These are phyloP conservation scores for Erinaceus europaeus DNA, from an alignment of 2,113 vertebrate species.

Conservation along the genomic window DNA sequence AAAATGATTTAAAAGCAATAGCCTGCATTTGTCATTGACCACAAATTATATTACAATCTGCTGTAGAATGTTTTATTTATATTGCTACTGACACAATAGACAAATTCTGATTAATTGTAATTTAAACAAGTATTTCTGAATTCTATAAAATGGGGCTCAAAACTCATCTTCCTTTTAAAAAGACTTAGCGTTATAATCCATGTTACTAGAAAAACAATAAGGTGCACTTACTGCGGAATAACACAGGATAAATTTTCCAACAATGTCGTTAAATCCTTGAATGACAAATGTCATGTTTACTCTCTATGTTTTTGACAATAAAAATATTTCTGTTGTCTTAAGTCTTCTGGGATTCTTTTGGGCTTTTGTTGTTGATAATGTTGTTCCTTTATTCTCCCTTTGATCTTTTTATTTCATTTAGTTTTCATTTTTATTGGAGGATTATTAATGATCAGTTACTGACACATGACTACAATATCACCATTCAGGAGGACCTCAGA, in stretches of 20 bases:
- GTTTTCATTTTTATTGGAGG: too few relatives aligned
- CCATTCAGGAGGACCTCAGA: too few relatives aligned
- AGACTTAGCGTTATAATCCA: background rate
- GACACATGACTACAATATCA: too few relatives aligned
- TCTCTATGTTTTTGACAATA: background rate
- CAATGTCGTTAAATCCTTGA: background rate
- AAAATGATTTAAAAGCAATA: too few relatives aligned
- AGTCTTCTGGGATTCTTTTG: background rate
- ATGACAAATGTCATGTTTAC: background rate
- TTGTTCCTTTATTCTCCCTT: slow-evolving; percentile 18
- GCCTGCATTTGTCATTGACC: too few relatives aligned
- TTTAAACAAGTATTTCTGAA: background rate
- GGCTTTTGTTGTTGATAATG: background rate
- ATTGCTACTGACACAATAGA: background rate
- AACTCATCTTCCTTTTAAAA: slow-evolving; percentile 1
- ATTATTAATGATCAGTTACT: too few relatives aligned
- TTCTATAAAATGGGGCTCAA: background rate
- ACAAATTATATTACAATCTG: too few relatives aligned
- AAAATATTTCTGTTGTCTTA: background rate
- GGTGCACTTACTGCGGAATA: background rate
- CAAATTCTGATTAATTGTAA: background rate
- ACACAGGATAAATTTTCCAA: background rate
- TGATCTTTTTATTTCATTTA: background rate
- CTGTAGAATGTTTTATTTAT: slow-evolving; percentile 15
- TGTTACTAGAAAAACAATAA: background rate